Evolutionary conservation across 2,888 invertebrate genomes (phyloP).

Genomic region (Idaea biselata): DNA sequence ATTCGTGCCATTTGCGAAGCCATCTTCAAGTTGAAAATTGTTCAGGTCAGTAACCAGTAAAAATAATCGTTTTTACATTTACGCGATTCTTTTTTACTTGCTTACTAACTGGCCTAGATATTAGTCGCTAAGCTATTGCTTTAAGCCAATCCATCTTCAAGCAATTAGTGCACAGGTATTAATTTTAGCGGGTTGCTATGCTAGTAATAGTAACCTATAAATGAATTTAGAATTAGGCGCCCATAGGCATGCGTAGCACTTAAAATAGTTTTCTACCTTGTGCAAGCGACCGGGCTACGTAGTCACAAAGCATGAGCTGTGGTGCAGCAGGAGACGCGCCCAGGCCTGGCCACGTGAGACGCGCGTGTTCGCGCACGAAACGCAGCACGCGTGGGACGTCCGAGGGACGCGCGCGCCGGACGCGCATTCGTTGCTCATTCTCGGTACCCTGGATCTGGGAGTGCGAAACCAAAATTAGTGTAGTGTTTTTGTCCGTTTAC

Average conservation of each 20-base stretch:
- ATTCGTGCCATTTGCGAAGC: too few species aligned
- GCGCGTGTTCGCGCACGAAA: slow-evolving; percentile 61
- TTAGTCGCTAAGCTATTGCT: too few species aligned
- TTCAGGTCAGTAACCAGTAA: too few species aligned
- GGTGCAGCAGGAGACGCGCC: slow-evolving; percentile 37
- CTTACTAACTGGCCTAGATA: too few species aligned
- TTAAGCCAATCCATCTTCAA: too few species aligned
- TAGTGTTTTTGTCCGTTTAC: neutral
- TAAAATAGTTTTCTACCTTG: slow-evolving; percentile 48
- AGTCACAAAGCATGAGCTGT: slow-evolving; percentile 57
- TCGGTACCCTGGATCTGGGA: slow-evolving; percentile 54
- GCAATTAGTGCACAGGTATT: too few species aligned
- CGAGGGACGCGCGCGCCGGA: slow-evolving; percentile 60
- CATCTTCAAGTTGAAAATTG: too few species aligned
- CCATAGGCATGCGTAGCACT: neutral
- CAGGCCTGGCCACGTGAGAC: slow-evolving; percentile 55
- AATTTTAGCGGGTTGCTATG: too few species aligned
- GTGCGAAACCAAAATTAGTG: neutral
- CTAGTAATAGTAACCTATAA: neutral
- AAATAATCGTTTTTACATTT: too few species aligned
- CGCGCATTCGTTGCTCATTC: slow-evolving; percentile 54
- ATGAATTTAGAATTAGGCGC: too few species aligned
- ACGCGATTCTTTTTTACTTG: too few species aligned
- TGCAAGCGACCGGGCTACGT: slow-evolving; percentile 59
- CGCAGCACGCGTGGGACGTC: slow-evolving; percentile 64